Percentiles rank a stretch among this genome's conserved stretches.
phyloP scores from a whole-genome alignment of 2,797 vertebrate genomes.

The Oreortyx pictus region DNA sequence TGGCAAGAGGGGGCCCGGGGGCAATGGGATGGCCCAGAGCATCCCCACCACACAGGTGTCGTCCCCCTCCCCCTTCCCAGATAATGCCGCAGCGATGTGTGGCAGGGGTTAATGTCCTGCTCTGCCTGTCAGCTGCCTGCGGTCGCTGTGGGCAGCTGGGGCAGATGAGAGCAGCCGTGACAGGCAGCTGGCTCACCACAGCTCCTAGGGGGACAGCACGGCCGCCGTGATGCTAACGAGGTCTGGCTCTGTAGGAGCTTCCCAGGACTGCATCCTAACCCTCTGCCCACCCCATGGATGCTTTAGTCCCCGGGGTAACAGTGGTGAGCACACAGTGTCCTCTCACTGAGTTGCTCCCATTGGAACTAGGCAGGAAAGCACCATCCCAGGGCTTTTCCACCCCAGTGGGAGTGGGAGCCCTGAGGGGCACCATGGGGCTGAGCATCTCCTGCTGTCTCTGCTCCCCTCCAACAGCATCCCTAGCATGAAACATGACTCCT shows the following conservation, averaged over 20 bases:
- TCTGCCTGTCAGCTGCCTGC: background rate
- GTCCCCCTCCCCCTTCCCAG: background rate
- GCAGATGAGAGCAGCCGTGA: background rate
- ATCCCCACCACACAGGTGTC: background rate
- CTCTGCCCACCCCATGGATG: background rate
- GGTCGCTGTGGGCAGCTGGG: background rate
- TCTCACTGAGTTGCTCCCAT: accelerated
- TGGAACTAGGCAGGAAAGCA: background rate
- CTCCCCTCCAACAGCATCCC: background rate
- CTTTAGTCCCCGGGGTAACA: background rate
- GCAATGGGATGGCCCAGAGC: background rate
- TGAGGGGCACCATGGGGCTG: accelerated
- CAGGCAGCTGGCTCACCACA: background rate
- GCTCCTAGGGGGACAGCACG: background rate
- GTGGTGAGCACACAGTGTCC: accelerated
- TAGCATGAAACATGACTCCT: background rate
- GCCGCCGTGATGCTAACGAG: background rate
- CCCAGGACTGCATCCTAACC: accelerated
- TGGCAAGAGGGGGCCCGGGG: background rate
- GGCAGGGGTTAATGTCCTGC: background rate
- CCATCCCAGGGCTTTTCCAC: background rate
- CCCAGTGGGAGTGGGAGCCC: background rate
- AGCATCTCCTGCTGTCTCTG: background rate
- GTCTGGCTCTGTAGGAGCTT: background rate
- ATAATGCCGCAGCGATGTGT: background rate